Evolutionary conservation across 2,888 invertebrate genomes (phyloP).

Genomic region (Xylota segnis): DNA sequence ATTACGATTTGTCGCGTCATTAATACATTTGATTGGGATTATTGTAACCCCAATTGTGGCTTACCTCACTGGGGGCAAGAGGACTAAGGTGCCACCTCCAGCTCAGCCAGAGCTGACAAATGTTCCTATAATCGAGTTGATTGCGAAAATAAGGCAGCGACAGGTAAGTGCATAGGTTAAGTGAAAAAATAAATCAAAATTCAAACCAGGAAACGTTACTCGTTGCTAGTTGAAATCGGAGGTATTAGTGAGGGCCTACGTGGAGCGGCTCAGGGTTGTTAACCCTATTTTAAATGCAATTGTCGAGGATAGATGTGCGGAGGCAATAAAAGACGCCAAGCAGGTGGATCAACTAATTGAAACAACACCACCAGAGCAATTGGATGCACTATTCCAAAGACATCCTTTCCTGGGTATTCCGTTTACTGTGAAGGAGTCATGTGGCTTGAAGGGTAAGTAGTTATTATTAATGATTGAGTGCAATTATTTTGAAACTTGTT

Average conservation of each 20-base stretch:
- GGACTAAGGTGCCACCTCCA: constrained; percentile 70
- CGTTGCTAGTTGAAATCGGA: constrained; percentile 86
- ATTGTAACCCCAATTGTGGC: constrained; percentile 69
- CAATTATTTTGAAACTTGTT: background rate
- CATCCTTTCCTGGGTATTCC: constrained; percentile 93
- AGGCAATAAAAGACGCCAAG: constrained; percentile 88
- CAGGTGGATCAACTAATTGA: constrained; percentile 85
- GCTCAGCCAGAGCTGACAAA: constrained; percentile 76
- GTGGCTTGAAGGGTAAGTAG: constrained; percentile 88
- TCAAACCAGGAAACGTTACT: background rate
- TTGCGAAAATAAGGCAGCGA: constrained; percentile 76
- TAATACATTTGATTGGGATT: constrained; percentile 73
- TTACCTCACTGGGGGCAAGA: constrained; percentile 52
- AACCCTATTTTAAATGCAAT: constrained; percentile 89
- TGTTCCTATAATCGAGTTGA: constrained; percentile 78
- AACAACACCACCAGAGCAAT: constrained; percentile 71
- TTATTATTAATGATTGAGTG: background rate
- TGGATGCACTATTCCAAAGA: constrained; percentile 80
- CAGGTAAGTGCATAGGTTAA: constrained; percentile 78
- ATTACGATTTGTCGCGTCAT: constrained; percentile 69
- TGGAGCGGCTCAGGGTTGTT: constrained; percentile 88
- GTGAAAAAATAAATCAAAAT: background rate
- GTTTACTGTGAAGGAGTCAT: constrained; percentile 92
- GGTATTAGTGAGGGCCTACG: constrained; percentile 87
- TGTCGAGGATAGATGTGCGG: constrained; percentile 87